Base-by-base conservation (phyloP, 2,888 invertebrate species). In the Protonemura montana region DNA sequence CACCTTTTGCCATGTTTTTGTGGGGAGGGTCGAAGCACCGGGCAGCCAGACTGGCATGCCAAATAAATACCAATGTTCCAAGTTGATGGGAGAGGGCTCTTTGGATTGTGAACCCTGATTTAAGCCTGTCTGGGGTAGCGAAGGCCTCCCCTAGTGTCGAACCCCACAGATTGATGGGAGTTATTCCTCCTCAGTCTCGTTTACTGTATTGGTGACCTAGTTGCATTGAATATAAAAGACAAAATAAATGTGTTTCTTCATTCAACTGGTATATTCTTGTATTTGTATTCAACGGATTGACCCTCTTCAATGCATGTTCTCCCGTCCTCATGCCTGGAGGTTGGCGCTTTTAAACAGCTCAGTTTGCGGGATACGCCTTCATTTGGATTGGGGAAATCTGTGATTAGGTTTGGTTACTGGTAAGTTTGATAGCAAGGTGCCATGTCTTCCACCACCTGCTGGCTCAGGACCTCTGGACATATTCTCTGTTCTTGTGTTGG, bases 171-270 rank as follows among this genome's bases (percentile, higher is more conserved):
- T 84, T 84, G 84, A 30, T 88, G 86, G 87, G 87, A 83, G 83
- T 59, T 42, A 35, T 88, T 88, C 88, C 88, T 88, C 88, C 88
- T 87, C 88, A 88, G 88, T 88, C 88, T 87, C 87, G 88, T 88
- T 88, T 87, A 88, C 87, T 91, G 91, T 91, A 91, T 91, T 90
- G 91, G 91, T 91, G 91, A 91, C 91, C 91, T 91, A 91, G 91
- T 91, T 90, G 91, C 91, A 91, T 91, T 91, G 91, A 91, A 91
- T 90, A 94, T 94, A 94, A 94, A 94, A 94, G 93, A 94, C 93
- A 94, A 94, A 94, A 94, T 94, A 94, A 94, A 94, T 94, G 94
- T 94, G 94, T 94, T 94, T 94, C 94, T 88, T 88, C 88, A 88
- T 87, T 88, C 83, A 59, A 59, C 59, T 59, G 59, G 59, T 59